These are phyloP conservation scores for Pygocentrus nattereri DNA, from an alignment of 2,797 vertebrate genomes.

Conservation along the genomic window DNA sequence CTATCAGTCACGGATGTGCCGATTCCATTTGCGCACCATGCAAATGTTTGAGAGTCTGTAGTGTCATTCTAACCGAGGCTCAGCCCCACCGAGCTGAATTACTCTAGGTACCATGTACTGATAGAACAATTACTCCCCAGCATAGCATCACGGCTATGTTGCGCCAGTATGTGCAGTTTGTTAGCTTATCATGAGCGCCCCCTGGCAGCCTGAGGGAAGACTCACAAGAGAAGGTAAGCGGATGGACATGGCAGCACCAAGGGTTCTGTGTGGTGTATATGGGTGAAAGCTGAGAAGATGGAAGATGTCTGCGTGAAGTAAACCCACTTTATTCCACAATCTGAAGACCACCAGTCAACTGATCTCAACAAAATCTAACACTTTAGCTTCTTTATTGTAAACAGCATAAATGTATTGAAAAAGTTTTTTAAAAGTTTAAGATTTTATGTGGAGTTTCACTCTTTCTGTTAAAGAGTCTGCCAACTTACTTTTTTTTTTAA, in stretches of 20 bases:
- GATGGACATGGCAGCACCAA: neutral
- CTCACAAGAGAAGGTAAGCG: neutral
- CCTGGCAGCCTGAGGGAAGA: neutral
- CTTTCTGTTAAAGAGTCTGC: too few species aligned
- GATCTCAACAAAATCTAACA: too few species aligned
- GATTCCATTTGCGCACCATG: neutral
- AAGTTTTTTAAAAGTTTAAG: too few species aligned
- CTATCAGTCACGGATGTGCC: conserved; percentile 21
- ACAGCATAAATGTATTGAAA: too few species aligned
- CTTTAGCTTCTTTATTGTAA: too few species aligned
- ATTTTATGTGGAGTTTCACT: too few species aligned
- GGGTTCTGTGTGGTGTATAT: neutral
- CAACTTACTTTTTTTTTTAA: too few species aligned
- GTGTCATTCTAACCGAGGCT: neutral
- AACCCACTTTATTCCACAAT: neutral
- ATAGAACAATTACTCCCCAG: neutral
- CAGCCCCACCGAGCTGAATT: neutral
- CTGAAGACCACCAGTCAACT: neutral
- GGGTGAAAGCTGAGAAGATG: neutral
- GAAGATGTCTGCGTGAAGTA: neutral
- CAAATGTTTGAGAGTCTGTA: neutral
- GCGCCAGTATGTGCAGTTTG: neutral
- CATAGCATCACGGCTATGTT: neutral
- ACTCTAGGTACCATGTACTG: neutral
- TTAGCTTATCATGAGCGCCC: neutral